Evolutionary conservation across 1,140 invertebrate species (phyloP), one percentile per base, ranked within the genome.

Genomic region (Tribolium madens): DNA sequence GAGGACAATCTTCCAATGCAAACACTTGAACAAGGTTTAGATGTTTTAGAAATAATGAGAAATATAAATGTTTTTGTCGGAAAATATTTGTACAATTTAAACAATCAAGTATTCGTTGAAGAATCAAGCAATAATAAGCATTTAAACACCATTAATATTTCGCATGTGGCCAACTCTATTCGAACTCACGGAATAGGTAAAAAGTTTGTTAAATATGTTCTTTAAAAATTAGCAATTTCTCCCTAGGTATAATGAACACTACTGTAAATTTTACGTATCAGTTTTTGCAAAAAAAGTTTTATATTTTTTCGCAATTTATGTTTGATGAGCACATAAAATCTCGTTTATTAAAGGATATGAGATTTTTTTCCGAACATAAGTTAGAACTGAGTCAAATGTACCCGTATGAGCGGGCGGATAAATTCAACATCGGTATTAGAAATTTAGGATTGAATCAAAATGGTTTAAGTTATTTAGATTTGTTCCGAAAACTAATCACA

Each of bases 321-420:
- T 99, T 94, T 85, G 97, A 99, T 87, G 98, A 99, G 87, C 97
- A 98, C 81, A 98, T 99, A 64, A 99, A 99, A 86, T 98, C 97
- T 0, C 90, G 96, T 70, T 87, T 99, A 0, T 91, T 97, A 69
- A 97, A 97, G 87, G 97, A 99, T 86, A 89, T 96, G 76, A 91
- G 93, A 73, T 93, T 87, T 81, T 91, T 92, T 78, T 89, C 91
- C 80, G 92, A 93, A 79, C 88, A 87, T 77, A 88, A 89, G 78
- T 85, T 79, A 14, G 84, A 87, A 42, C 84, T 87, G 53, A 87
- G 90, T 80, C 89, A 91, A 76, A 89, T 91, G 80, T 95, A 94
- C 86, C 89, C 91, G 0, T 98, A 96, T 86, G 96, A 98, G 80
- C 88, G 95, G 83, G 98, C 97, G 3, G 96, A 98, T 74, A 97